Evolutionary conservation across 2,888 invertebrate genomes (phyloP), one percentile per base, ranked within the genome.

Genomic region (Apoda limacodes): DNA sequence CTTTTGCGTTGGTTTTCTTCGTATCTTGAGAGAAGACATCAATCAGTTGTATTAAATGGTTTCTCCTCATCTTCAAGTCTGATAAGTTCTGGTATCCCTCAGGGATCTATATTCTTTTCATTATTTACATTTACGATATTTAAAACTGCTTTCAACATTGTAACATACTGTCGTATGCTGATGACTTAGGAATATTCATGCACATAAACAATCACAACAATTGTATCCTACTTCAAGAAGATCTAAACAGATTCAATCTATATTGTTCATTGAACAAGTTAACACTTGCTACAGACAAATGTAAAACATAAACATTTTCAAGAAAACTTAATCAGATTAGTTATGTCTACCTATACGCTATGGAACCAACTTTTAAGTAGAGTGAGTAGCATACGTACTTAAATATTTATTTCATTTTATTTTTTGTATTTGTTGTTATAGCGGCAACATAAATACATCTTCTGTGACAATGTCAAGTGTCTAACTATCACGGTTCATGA

Each of bases 121-220:
- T 28, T 7, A 25, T 34, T 2, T 39, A 23, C 24, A 29, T 39
- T 1, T 34, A 35, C 14, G 39, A 39, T 17, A 31, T 39, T 7
- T 7, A n/a, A 7, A 6, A 25, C 11, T 30, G 34, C 20, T 37
- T 40, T 13, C 9, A 14, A 11, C 9, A 28, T 13, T 35, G 34
- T 11, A 15, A 31, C n/a, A 27, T 25, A 19, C 28, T 29, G 3
- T 22, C 28, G 2, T 31, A 34, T 13, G 33, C 31, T 7, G 33
- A 39, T 20, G 37, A 39, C 9, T 22, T 39, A 24, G 36, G 39
- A 14, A 28, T 41, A 9, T 39, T 24, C 5, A 37, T 12, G 26
- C 13, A 13, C 3, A 38, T 35, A 6, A 9, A n/a, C 5, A 11
- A 7, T 11, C 3, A 5, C 3, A 26, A 7, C 10, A 29, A 40